A percentile compares a stretch with the other conserved stretches of the same genome.
phyloP scores from a whole-genome alignment of 2,888 invertebrate genomes.

The Tipula lateralis region DNA sequence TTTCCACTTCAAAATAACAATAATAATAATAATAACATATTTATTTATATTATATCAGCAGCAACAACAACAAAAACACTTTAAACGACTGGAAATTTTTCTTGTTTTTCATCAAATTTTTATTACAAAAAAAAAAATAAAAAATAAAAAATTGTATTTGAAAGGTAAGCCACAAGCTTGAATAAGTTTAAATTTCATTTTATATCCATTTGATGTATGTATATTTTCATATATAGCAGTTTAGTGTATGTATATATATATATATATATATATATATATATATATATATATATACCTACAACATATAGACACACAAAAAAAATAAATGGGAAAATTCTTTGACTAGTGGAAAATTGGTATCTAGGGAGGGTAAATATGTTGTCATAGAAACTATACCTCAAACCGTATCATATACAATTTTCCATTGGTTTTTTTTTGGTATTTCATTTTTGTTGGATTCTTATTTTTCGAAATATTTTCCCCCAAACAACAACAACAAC shows the following conservation, averaged over 20 bases:
- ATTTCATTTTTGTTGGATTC: constrained; percentile 1
- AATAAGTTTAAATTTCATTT: constrained; percentile 19
- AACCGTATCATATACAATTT: not conserved
- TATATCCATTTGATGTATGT: constrained; percentile 19
- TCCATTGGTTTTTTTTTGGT: not conserved
- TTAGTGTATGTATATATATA: not conserved
- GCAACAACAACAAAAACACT: constrained; percentile 4
- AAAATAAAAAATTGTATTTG: not conserved
- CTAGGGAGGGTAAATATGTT: not conserved
- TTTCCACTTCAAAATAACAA: not conserved
- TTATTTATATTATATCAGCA: not conserved
- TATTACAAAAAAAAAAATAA: not conserved
- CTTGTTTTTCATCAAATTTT: constrained; percentile 24
- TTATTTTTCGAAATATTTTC: not conserved
- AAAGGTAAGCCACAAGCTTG: constrained; percentile 24
- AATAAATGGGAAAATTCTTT: constrained; percentile 21
- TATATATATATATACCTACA: not conserved
- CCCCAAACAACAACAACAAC: no score
- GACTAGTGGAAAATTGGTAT: constrained; percentile 24
- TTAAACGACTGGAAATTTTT: not conserved
- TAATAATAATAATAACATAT: constrained; percentile 19
- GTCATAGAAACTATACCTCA: constrained; percentile 19
- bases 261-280: not conserved
- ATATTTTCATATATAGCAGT: not conserved
- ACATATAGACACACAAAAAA: not conserved